Percentiles rank a stretch among this genome's conserved stretches.
phyloP scores from a whole-genome alignment of 2,888 invertebrate genomes.

The Aquatica leii region DNA sequence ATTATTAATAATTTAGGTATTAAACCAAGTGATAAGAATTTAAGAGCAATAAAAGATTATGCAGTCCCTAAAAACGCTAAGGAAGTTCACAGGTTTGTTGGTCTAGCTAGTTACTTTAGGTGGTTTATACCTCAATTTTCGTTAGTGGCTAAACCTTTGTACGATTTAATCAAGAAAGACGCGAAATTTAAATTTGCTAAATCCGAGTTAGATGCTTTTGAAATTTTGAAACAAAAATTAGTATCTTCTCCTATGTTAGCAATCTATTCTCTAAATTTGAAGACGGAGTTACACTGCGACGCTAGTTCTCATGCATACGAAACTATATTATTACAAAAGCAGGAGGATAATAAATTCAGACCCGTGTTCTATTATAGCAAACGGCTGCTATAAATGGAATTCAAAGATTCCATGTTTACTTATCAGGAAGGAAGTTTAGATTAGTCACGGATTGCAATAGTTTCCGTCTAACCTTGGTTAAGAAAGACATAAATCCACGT shows the following conservation, averaged over 20 bases:
- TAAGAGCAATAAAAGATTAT: neutral
- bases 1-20: constrained; percentile 43
- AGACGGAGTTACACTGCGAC: too few species aligned
- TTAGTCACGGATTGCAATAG: too few species aligned
- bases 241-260: constrained; percentile 43
- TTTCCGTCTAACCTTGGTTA: too few species aligned
- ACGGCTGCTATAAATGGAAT: too few species aligned
- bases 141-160: constrained; percentile 40
- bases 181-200: constrained; percentile 33
- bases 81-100: constrained; percentile 36
- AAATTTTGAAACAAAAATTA: too few species aligned
- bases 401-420: too few species aligned
- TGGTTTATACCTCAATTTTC: constrained; percentile 45
- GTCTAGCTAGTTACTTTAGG: constrained; percentile 46
- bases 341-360: too few species aligned
- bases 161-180: constrained; percentile 38
- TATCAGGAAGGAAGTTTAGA: too few species aligned
- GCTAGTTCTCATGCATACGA: too few species aligned
- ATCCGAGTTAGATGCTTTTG: neutral
- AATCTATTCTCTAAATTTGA: constrained; percentile 47
- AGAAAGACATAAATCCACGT: too few species aligned
- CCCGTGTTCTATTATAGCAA: too few species aligned
- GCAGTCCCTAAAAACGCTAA: constrained; percentile 11
- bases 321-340: too few species aligned
- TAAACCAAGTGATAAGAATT: neutral